phyloP scores from a whole-genome alignment of 2,113 vertebrate genomes.

The Bagarius yarrelli region DNA sequence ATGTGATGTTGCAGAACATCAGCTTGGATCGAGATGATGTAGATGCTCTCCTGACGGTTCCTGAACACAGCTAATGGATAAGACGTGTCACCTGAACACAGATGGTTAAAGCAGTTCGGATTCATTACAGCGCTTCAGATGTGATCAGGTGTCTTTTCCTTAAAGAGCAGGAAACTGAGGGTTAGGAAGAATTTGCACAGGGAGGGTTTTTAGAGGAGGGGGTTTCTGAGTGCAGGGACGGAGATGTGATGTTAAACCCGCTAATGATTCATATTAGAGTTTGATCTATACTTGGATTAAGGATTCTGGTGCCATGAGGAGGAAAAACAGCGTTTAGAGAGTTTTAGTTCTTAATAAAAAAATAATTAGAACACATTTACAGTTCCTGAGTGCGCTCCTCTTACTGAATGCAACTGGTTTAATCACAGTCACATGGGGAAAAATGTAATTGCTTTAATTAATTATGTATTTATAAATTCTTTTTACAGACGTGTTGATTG shows the following conservation, averaged over 20 bases:
- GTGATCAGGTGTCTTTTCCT: background rate
- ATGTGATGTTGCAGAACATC: conserved; percentile 71
- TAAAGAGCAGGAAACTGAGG: background rate
- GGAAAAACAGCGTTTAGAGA: background rate
- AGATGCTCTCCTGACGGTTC: conserved; percentile 77
- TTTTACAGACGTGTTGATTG: background rate
- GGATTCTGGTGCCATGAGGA: background rate
- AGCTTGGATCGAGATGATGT: conserved; percentile 74
- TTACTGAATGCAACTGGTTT: background rate
- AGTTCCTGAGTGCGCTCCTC: background rate
- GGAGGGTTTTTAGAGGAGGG: background rate
- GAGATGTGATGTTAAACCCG: background rate
- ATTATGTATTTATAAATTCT: background rate
- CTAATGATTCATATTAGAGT: background rate
- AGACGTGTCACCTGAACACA: background rate
- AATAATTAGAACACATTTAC: background rate
- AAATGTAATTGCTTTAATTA: background rate
- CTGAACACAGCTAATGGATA: conserved; percentile 65
- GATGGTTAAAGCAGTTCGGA: too few species aligned
- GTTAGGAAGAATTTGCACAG: background rate
- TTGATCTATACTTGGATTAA: background rate
- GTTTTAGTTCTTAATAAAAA: too few species aligned
- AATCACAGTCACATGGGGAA: too few species aligned
- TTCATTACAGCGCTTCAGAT: background rate
- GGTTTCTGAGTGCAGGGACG: background rate